Evolutionary conservation across 1,140 invertebrate genomes (phyloP).

Genomic region (Coptotermes formosanus): DNA sequence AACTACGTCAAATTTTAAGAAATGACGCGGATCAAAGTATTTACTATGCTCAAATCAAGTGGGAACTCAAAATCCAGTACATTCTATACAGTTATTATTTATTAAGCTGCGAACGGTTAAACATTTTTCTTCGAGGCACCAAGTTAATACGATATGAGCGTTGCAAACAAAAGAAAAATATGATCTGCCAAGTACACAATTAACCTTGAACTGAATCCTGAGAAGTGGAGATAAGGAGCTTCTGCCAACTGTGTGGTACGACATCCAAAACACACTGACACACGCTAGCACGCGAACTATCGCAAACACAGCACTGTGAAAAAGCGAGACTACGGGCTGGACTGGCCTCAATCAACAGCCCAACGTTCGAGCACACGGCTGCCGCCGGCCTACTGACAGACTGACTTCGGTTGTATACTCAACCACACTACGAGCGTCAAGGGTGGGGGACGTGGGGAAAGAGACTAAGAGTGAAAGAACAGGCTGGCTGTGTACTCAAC

Average conservation of each 20-base stretch:
- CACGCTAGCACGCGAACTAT: background rate
- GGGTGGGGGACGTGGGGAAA: background rate
- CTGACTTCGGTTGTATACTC: background rate
- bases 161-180: background rate
- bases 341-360: background rate
- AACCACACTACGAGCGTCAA: background rate
- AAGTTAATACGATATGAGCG: background rate
- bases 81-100: background rate
- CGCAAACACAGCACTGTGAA: background rate
- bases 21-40: background rate
- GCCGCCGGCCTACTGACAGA: background rate
- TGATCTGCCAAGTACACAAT: background rate
- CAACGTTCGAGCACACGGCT: background rate
- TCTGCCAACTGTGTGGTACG: background rate
- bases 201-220: slow-evolving; percentile 16
- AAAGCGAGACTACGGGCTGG: background rate
- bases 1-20: background rate
- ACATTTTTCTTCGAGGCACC: background rate
- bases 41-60: background rate
- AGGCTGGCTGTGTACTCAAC: background rate
- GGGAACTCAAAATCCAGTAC: background rate
- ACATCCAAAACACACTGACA: background rate
- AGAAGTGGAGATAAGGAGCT: background rate
- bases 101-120: background rate
- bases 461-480: background rate